phyloP scores from a whole-genome alignment of 1,140 invertebrate species.

The Rhyzopertha dominica region DNA sequence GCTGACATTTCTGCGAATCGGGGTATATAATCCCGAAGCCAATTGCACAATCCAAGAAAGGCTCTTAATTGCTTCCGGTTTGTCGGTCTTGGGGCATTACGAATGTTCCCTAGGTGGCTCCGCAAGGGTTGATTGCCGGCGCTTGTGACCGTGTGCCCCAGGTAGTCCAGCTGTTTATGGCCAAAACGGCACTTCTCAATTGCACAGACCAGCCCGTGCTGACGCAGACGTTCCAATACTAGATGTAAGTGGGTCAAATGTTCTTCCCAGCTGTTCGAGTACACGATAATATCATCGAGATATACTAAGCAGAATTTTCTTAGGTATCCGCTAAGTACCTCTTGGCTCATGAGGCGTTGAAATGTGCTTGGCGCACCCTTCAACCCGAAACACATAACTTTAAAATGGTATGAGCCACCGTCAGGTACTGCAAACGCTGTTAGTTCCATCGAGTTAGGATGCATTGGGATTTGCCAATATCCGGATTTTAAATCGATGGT shows the following conservation, averaged over 20 bases:
- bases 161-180: conserved; percentile 32
- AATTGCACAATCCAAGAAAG: conserved; percentile 42
- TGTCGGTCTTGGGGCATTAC: conserved; percentile 39
- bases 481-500: conserved; percentile 34
- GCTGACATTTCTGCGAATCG: conserved; percentile 36
- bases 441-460: conserved; percentile 27
- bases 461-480: conserved; percentile 38
- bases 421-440: conserved; percentile 37
- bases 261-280: conserved; percentile 26
- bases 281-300: conserved; percentile 35
- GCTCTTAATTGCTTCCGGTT: conserved; percentile 36
- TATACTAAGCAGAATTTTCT: conserved; percentile 28
- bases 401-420: conserved; percentile 34
- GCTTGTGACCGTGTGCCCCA: conserved; percentile 31
- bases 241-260: conserved; percentile 26
- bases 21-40: conserved; percentile 45
- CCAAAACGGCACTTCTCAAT: conserved; percentile 25
- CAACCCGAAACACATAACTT: conserved; percentile 32
- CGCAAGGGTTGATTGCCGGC: conserved; percentile 40
- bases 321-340: conserved; percentile 11
- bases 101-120: conserved; percentile 39
- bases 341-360: conserved; percentile 25
- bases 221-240: conserved; percentile 22
- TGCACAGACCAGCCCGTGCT: conserved; percentile 24
- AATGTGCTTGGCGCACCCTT: conserved; percentile 18